Evolutionary conservation across 2,888 invertebrate species (phyloP), one percentile per base, ranked within the genome.

Genomic region (Sclerodermus sp.): DNA sequence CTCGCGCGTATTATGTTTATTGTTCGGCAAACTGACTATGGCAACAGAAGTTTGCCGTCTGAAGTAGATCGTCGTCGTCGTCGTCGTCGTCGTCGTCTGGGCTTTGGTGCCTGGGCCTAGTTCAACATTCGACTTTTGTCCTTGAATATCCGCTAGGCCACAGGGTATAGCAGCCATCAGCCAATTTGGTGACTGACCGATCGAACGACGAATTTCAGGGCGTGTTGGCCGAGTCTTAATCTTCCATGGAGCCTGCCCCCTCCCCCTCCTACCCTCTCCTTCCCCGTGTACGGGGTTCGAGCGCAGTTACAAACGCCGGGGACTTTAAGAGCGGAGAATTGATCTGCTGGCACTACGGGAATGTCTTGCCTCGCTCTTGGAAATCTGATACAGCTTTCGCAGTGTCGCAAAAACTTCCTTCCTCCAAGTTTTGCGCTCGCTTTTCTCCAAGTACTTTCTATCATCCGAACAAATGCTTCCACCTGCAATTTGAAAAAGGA

Each of bases 341-440:
- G 58, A 57, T 52, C 57, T 53, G 45, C 18, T 13, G 45, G 23
- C 23, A 45, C 12, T 23, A 16, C 29, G 8, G 17, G 38, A 31
- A 30, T 18, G 40, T 49, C 50, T 52, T 50, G 55, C 43, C 49
- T 41, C 41, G 47, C 49, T 55, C 38, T 52, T 43, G 53, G 57
- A 61, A 63, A 63, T 63, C 63, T 59, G 63, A 63, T 63, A 58
- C 58, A 53, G 53, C 58, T 56, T 8, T 23, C 23, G 61, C 53
- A 58, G 57, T 63, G 57, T 63, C 63, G 58, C 56, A 30, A 55
- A 63, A 63, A 63, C 47, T 63, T 63, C 46, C 42, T 49, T 40
- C 41, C 45, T 31, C 36, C 17, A 15, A 63, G 48, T 63, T 63
- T 55, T 49, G 49, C 49, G 17, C 37, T 46, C 37, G 41, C 39